Conservation (phyloP, 2,888 invertebrate genomes). For the Camptogramma bilineatum region DNA sequence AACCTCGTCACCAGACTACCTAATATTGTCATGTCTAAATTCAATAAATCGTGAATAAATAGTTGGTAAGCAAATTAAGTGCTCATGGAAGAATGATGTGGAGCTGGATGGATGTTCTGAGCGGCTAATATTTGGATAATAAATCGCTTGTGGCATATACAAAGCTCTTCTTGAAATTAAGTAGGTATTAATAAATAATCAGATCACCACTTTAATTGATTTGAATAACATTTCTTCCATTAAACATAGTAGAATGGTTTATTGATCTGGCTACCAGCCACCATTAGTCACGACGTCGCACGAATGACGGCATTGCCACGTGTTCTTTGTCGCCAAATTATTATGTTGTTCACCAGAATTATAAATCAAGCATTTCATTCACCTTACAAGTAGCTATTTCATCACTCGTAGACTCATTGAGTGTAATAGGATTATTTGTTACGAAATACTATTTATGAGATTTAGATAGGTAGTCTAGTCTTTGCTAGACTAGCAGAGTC, state of each 20-base stretch:
- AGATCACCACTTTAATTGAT: too few species aligned
- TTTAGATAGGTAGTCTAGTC: not conserved
- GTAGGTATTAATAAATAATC: too few species aligned
- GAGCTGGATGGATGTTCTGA: too few species aligned
- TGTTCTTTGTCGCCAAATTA: conserved; percentile 10
- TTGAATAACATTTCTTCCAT: not conserved
- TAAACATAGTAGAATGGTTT: not conserved
- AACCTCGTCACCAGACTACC: too few species aligned
- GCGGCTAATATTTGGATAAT: too few species aligned
- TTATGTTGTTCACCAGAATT: not conserved
- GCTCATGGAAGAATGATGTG: too few species aligned
- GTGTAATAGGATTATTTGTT: not conserved
- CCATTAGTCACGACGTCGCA: not conserved
- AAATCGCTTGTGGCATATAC: too few species aligned
- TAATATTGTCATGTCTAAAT: too few species aligned
- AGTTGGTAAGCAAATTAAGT: too few species aligned
- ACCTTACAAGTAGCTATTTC: not conserved
- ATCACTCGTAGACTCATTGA: not conserved
- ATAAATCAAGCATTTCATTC: not conserved
- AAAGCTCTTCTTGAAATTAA: too few species aligned
- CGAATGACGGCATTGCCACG: not conserved
- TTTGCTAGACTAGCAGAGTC: too few species aligned
- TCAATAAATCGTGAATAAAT: too few species aligned
- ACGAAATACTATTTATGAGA: not conserved
- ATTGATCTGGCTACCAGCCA: conserved; percentile 19